Percentiles rank a stretch among this genome's conserved stretches.
Evolutionary conservation across 2,113 vertebrate species (phyloP).

Genomic region (Myrmecobius fasciatus): DNA sequence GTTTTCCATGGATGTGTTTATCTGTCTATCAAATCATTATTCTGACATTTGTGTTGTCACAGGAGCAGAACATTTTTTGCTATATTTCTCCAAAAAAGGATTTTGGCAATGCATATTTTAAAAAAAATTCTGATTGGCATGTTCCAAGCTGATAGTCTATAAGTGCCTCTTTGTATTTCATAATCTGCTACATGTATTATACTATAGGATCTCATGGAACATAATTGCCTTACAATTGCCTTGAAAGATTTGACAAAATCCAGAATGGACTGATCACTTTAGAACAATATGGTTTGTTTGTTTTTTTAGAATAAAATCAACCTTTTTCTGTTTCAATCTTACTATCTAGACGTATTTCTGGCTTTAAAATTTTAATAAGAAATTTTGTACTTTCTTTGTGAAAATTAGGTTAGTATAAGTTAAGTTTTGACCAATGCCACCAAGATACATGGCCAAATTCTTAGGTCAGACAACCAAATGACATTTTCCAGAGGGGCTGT

Average conservation of each 20-base stretch:
- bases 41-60: neutral
- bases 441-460: neutral
- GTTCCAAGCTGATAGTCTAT: neutral
- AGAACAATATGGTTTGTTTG: neutral
- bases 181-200: neutral
- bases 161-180: neutral
- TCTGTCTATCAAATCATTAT: neutral
- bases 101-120: neutral
- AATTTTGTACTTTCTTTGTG: neutral
- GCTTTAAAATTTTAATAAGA: neutral
- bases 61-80: neutral
- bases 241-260: neutral
- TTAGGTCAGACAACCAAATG: neutral
- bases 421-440: neutral
- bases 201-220: neutral
- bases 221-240: neutral
- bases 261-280: neutral
- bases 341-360: neutral
- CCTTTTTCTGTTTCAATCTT: neutral
- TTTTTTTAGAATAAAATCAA: neutral
- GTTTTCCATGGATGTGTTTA: neutral
- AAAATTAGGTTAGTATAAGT: neutral
- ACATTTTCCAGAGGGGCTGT: neutral
- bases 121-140: neutral
- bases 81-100: neutral